Percentiles rank a stretch among this genome's conserved stretches.
These are phyloP conservation scores for Venustoraphidia nigricollis DNA, from an alignment of 2,888 invertebrate species.

Conservation along the genomic window DNA sequence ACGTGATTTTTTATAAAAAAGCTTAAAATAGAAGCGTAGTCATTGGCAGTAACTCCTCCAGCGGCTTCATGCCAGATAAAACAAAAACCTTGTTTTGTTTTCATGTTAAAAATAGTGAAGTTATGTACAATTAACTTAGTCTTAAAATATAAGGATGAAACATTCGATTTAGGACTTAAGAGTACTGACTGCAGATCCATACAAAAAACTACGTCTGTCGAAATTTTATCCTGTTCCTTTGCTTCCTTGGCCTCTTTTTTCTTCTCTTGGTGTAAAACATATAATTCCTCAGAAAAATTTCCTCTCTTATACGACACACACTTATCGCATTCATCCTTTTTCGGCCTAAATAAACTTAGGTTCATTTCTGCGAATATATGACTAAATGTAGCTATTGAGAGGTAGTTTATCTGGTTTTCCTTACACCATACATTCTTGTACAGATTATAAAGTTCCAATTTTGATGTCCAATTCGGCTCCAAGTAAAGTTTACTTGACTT, in stretches of 20 bases:
- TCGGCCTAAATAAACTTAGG: conserved; percentile 4
- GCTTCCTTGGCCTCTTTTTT: conserved; percentile 8
- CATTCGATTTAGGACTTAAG: conserved; percentile 9
- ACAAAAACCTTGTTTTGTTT: conserved; percentile 12
- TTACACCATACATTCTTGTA: conserved; percentile 4
- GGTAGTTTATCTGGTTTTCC: not conserved
- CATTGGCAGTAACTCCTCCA: conserved; percentile 10
- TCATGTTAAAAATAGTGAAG: conserved; percentile 15
- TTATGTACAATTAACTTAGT: conserved; percentile 15
- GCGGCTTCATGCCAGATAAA: conserved; percentile 15
- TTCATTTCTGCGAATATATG: conserved; percentile 5
- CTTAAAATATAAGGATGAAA: conserved; percentile 13
- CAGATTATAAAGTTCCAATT: not conserved
- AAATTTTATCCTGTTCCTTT: conserved; percentile 9
- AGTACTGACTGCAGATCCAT: conserved; percentile 12
- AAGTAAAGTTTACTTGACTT: too few relatives aligned
- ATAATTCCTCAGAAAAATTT: not conserved
- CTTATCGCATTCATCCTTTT: conserved; percentile 4
- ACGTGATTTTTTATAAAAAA: conserved; percentile 1
- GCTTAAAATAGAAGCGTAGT: conserved; percentile 11
- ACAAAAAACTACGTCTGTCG: conserved; percentile 5
- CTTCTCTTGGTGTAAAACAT: conserved; percentile 3
- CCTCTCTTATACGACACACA: too few relatives aligned
- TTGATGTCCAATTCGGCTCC: too few relatives aligned
- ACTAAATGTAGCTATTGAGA: conserved; percentile 3